These are phyloP conservation scores for Bursaphelenchus okinawaensis DNA, from an alignment of 2,888 invertebrate genomes.

Conservation along the genomic window DNA sequence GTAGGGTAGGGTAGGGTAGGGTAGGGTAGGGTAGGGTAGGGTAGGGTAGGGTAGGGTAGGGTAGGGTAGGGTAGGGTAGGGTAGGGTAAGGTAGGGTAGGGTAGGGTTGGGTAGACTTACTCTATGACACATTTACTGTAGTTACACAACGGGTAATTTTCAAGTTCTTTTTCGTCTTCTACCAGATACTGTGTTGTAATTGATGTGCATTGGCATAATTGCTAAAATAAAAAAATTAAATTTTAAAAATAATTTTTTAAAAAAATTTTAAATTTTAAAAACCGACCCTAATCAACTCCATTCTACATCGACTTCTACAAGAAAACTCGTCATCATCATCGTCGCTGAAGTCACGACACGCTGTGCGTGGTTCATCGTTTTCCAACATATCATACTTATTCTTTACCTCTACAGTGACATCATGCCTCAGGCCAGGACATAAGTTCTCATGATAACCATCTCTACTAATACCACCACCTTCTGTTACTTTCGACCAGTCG, in stretches of 20 bases:
- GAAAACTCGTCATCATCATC: constrained; percentile 48
- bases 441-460: constrained; percentile 41
- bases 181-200: constrained; percentile 43
- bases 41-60: no score
- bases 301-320: constrained; percentile 47
- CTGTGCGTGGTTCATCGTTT: constrained; percentile 51
- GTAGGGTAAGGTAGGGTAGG: background rate
- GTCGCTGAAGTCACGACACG: constrained; percentile 45
- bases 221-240: constrained; percentile 26
- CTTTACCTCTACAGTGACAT: constrained; percentile 48
- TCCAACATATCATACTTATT: constrained; percentile 49
- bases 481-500: constrained; percentile 13
- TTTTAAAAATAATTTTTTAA: background rate
- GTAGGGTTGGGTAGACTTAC: constrained; percentile 22
- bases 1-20: no score
- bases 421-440: constrained; percentile 46
- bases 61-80: no score
- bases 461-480: constrained; percentile 49
- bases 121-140: constrained; percentile 48
- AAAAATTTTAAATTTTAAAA: background rate
- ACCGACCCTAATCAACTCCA: constrained; percentile 48
- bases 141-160: constrained; percentile 46
- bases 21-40: no score
- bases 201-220: constrained; percentile 50
- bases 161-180: constrained; percentile 39